A percentile compares a stretch with the other conserved stretches of the same genome.
Evolutionary conservation across 2,888 invertebrate species (phyloP).

Genomic region (Panorpa germanica): DNA sequence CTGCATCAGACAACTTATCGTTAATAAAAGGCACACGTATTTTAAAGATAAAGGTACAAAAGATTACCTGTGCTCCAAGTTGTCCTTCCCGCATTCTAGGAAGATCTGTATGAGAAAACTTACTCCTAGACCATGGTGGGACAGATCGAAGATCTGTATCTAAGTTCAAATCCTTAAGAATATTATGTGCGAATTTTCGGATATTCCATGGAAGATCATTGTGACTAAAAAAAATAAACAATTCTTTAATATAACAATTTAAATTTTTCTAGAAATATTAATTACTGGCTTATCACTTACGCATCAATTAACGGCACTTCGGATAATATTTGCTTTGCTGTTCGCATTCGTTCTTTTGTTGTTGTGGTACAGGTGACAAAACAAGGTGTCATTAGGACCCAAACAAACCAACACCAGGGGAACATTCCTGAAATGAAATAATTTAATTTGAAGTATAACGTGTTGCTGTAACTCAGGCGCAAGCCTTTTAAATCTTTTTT

Average conservation of each 20-base stretch:
- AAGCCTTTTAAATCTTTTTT: too few relatives aligned
- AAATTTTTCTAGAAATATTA: too few relatives aligned
- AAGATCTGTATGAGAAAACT: slow-evolving; percentile 49
- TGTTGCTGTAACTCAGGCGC: too few relatives aligned
- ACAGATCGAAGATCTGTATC: slow-evolving; percentile 35
- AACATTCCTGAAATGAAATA: too few relatives aligned
- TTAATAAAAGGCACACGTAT: too few relatives aligned
- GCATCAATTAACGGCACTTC: slow-evolving; percentile 50
- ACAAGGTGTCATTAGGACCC: too few relatives aligned
- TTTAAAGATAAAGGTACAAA: too few relatives aligned
- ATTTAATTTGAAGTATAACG: too few relatives aligned
- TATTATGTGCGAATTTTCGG: slow-evolving; percentile 49
- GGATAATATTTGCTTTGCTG: slow-evolving; percentile 38
- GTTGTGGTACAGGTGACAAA: too few relatives aligned
- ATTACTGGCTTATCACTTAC: too few relatives aligned
- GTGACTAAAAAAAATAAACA: slow-evolving; percentile 25
- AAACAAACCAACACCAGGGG: too few relatives aligned
- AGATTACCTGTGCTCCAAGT: slow-evolving; percentile 51
- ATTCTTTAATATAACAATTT: slow-evolving; percentile 23
- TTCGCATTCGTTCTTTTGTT: slow-evolving; percentile 38
- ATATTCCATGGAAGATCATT: slow-evolving; percentile 59
- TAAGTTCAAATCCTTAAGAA: slow-evolving; percentile 40
- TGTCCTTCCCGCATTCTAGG: slow-evolving; percentile 39
- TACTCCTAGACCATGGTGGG: slow-evolving; percentile 40
- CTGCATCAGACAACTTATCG: slow-evolving; percentile 23